A percentile compares a stretch with the other conserved stretches of the same genome.
Evolutionary conservation across 2,113 vertebrate genomes (phyloP).

Genomic region (Cygnus atratus): DNA sequence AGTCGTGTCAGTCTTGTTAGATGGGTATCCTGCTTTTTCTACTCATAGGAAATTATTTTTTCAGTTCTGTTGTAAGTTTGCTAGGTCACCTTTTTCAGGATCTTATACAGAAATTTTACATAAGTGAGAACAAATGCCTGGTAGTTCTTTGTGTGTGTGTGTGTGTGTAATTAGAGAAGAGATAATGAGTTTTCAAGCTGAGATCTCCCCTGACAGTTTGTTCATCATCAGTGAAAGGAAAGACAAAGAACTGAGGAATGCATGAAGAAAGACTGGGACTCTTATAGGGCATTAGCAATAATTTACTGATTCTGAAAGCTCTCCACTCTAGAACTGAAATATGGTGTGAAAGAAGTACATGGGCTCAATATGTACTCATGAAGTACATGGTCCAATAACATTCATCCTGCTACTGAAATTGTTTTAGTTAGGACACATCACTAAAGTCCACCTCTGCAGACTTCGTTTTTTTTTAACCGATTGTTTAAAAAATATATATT

Average conservation of each 20-base stretch:
- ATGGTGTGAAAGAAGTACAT: background rate
- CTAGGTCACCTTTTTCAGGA: background rate
- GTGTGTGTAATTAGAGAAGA: constrained; percentile 19
- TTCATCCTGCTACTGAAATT: background rate
- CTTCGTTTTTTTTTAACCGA: background rate
- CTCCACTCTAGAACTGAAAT: background rate
- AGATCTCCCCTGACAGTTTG: background rate
- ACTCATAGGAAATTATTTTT: background rate
- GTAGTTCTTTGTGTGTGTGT: background rate
- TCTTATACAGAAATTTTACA: background rate
- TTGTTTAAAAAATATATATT: background rate
- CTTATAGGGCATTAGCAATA: background rate
- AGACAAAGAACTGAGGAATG: background rate
- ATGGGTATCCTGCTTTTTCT: background rate
- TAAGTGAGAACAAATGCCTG: background rate
- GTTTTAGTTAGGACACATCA: background rate
- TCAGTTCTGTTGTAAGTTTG: background rate
- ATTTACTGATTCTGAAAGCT: background rate
- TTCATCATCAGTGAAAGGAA: background rate
- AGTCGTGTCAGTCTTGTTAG: background rate
- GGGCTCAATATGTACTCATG: background rate
- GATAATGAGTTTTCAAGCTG: background rate
- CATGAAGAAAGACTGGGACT: background rate
- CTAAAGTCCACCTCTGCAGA: background rate
- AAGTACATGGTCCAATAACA: background rate